Base-by-base conservation (phyloP, 2,797 vertebrate genomes). In the Myotis myotis region DNA sequence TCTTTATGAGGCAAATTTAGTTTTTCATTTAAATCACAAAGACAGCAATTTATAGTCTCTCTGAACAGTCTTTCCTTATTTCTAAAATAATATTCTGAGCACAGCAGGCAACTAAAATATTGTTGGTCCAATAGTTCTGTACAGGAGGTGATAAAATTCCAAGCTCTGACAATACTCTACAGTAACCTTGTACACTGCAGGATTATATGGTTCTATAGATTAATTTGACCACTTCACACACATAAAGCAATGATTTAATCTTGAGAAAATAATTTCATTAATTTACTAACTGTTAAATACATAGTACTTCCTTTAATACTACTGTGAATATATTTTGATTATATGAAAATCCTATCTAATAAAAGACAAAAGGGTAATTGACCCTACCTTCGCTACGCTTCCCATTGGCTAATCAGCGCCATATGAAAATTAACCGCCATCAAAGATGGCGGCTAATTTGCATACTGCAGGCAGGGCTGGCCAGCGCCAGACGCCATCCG, bases 21-120 rank as follows among this genome's bases (percentile, higher is more conserved):
- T 91, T 83, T 92, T 81, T 84, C 12, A 89, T 41, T 96, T 89
- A 79, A 87, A 76, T 49, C 68, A 64, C 3, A 0, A 96, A 84
- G 36, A 83, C 28, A 33, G 9, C 5, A 75, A 38, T 75, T 79
- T 88, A 81, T 74, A 68, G 15, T 19, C 22, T 68, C 41, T 89
- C 68, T 85, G 55, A 79, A 33, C 5, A 38, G 19, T 33, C 36
- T 81, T 87, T 82, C 4, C n/a, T 91, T 87, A 90, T 44, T 83
- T 85, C 47, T 81, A 87, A 76, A 71, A 87, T 17, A 41, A 68
- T 28, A 83, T 79, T 84, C 16, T 78, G 57, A 84, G 84, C 9
- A 51, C 3, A 55, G 22, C 19, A 49, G 9, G 55, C 33, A 93
- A 79, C 30, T 70, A 47, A 89, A 64, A 64, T 90, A 55, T 44